Evolutionary conservation across 2,888 invertebrate genomes (phyloP).

Genomic region (Drosophila eohydei): DNA sequence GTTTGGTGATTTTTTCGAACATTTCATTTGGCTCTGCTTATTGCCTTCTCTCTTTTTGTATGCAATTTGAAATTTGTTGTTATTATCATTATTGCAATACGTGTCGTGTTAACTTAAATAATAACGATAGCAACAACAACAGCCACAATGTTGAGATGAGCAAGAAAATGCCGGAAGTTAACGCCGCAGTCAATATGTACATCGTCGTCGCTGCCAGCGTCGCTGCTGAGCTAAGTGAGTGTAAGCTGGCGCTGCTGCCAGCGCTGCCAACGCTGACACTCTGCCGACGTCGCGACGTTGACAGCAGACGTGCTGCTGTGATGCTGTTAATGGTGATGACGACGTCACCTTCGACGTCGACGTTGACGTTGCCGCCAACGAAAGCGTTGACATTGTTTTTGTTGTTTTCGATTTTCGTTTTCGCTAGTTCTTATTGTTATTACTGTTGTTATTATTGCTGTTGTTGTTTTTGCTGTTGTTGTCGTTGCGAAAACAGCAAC

Average conservation of each 20-base stretch:
- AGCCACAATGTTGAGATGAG: conserved; percentile 53
- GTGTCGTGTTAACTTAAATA: conserved; percentile 52
- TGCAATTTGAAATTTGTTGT: conserved; percentile 31
- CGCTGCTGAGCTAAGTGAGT: conserved; percentile 31
- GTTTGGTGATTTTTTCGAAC: conserved; percentile 30
- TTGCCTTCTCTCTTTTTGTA: conserved; percentile 17
- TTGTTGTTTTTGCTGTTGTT: conserved; percentile 28
- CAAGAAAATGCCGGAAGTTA: conserved; percentile 74
- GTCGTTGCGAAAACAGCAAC: conserved; percentile 46
- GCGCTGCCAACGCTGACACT: conserved; percentile 13
- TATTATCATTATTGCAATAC: conserved; percentile 52
- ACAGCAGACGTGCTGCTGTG: conserved; percentile 42
- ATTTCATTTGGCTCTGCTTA: conserved; percentile 22
- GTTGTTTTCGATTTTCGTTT: conserved; percentile 57
- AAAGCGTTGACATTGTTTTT: conserved; percentile 63
- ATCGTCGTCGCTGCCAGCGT: conserved; percentile 33
- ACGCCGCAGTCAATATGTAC: conserved; percentile 50
- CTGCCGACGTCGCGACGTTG: conserved; percentile 29
- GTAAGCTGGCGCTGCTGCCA: conserved; percentile 9
- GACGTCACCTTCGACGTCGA: conserved; percentile 43
- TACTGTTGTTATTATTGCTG: conserved; percentile 10
- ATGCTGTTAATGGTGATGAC: conserved; percentile 31
- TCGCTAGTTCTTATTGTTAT: conserved; percentile 44
- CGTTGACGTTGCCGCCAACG: conserved; percentile 32
- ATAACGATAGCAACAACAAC: conserved; percentile 30